phyloP scores from a whole-genome alignment of 2,888 invertebrate species.

The Chaetoderma sp. region DNA sequence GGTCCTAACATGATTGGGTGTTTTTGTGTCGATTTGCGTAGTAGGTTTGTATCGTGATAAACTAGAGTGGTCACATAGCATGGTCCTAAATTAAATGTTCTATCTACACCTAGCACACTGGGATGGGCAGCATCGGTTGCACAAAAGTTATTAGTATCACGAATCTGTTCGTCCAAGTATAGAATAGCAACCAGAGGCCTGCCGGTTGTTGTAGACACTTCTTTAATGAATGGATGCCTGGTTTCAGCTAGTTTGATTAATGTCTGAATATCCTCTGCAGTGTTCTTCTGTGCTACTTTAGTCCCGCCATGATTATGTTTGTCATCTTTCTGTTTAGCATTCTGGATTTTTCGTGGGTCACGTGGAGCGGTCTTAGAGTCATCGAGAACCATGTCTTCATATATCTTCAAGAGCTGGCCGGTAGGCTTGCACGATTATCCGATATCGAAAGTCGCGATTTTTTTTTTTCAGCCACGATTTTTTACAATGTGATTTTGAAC shows the following conservation, averaged over 20 bases:
- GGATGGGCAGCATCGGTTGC: background rate
- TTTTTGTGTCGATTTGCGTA: background rate
- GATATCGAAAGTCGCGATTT: too few species aligned
- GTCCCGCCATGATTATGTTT: too few species aligned
- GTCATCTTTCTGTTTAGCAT: background rate
- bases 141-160: background rate
- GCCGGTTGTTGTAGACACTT: background rate
- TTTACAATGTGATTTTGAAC: too few species aligned
- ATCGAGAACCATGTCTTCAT: background rate
- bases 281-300: background rate
- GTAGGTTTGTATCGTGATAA: constrained; percentile 12
- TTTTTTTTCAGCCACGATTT: too few species aligned
- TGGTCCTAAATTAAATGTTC: constrained; percentile 25
- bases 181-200: background rate
- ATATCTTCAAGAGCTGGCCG: too few species aligned
- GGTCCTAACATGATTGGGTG: constrained; percentile 22
- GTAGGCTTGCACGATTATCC: too few species aligned
- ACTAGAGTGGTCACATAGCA: constrained; percentile 15
- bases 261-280: background rate
- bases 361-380: background rate
- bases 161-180: background rate
- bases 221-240: background rate
- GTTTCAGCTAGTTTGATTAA: background rate
- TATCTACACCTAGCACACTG: constrained; percentile 21
- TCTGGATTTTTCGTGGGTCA: background rate